These are phyloP conservation scores for Sorex fumeus DNA, from an alignment of 2,113 vertebrate species.

Conservation along the genomic window DNA sequence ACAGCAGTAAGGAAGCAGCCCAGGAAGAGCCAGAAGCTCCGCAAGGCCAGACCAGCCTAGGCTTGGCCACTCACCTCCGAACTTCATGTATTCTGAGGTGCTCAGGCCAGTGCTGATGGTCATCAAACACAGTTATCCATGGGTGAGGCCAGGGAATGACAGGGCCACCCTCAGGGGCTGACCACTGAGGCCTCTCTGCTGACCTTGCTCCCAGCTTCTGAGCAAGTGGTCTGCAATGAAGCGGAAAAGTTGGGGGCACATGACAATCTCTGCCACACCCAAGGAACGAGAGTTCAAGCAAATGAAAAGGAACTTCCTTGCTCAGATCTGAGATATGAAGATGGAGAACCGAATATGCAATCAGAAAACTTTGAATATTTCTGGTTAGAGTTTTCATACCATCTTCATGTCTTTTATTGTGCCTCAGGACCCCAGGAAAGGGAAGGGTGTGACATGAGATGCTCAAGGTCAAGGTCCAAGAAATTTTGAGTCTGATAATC, in stretches of 20 bases:
- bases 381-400: background rate
- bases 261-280: background rate
- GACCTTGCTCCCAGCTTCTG: background rate
- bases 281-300: background rate
- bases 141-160: background rate
- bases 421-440: background rate
- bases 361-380: background rate
- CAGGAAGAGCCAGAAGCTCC: background rate
- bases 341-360: background rate
- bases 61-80: background rate
- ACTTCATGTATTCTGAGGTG: background rate
- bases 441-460: background rate
- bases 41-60: rapidly evolving
- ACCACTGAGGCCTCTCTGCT: background rate
- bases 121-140: background rate
- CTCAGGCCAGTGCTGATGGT: background rate
- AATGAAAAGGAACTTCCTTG: no score
- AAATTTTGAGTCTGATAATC: background rate
- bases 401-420: background rate
- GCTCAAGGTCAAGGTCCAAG: background rate
- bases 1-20: no score
- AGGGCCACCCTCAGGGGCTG: background rate
- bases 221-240: background rate
- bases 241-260: background rate
- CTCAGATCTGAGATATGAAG: background rate